These are phyloP conservation scores for Drosophila colorata DNA, from an alignment of 2,888 invertebrate genomes.

Conservation along the genomic window DNA sequence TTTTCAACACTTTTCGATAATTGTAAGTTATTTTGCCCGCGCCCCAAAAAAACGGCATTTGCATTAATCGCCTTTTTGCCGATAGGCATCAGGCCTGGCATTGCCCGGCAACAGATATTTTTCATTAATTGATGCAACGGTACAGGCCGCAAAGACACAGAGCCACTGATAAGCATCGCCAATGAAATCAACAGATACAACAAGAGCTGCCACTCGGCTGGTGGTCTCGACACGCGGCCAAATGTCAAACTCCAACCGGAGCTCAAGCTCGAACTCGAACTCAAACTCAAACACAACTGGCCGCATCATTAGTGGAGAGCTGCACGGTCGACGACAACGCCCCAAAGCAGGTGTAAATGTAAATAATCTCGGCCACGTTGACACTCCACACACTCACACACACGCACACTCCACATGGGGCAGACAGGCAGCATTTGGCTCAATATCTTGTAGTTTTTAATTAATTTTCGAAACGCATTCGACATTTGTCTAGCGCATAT, in stretches of 20 bases:
- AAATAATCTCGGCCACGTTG: conserved; percentile 74
- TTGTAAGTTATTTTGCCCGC: conserved; percentile 70
- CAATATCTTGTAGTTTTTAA: conserved; percentile 62
- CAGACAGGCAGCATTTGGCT: conserved; percentile 36
- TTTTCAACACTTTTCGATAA: conserved; percentile 76
- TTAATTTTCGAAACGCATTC: conserved; percentile 59
- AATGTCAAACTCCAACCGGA: conserved; percentile 54
- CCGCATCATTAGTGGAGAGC: conserved; percentile 68
- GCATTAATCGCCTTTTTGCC: conserved; percentile 72
- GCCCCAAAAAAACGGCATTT: conserved; percentile 51
- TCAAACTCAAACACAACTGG: conserved; percentile 40
- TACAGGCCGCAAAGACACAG: conserved; percentile 21
- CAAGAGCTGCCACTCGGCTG: conserved; percentile 59
- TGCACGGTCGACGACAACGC: conserved; percentile 41
- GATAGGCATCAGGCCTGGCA: conserved; percentile 62
- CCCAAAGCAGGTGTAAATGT: conserved; percentile 75
- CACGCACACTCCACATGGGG: conserved; percentile 59
- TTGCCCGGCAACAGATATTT: conserved; percentile 45
- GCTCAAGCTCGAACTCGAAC: background rate
- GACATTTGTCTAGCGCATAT: conserved; percentile 54
- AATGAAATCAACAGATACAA: conserved; percentile 52
- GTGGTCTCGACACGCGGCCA: conserved; percentile 68
- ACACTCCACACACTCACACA: conserved; percentile 46
- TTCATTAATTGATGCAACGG: conserved; percentile 77
- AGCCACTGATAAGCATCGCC: conserved; percentile 66